Percentiles rank a stretch among this genome's conserved stretches.
Evolutionary conservation across 2,797 vertebrate species (phyloP).

Genomic region (Loriculus beryllinus): DNA sequence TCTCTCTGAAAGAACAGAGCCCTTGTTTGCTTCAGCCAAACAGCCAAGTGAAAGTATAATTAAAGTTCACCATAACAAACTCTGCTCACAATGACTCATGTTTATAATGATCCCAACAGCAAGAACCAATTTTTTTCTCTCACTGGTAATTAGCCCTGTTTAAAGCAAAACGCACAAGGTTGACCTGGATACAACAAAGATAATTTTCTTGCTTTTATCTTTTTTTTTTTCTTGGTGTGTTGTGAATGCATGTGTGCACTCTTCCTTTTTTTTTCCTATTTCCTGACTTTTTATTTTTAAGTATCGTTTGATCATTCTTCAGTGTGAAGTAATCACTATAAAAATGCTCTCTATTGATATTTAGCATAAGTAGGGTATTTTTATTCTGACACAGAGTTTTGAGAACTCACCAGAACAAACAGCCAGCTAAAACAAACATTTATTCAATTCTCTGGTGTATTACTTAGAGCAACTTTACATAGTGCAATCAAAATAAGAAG

Average conservation of each 20-base stretch:
- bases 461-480: neutral
- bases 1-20: slow-evolving; percentile 13
- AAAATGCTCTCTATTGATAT: neutral
- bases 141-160: slow-evolving; percentile 31
- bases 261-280: neutral
- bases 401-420: neutral
- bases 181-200: slow-evolving; percentile 8
- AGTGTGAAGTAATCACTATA: neutral
- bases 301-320: neutral
- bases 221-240: neutral
- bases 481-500: neutral
- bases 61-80: slow-evolving; percentile 42
- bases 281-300: neutral
- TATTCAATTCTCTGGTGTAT: neutral
- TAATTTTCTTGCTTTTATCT: slow-evolving; percentile 15
- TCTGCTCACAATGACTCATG: neutral
- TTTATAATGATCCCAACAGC: slow-evolving; percentile 26
- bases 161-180: slow-evolving; percentile 21
- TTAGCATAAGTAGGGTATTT: neutral
- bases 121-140: slow-evolving; percentile 3
- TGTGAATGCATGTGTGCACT: neutral
- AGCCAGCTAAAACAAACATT: neutral
- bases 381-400: neutral
- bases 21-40: slow-evolving; percentile 47
- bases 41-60: slow-evolving; percentile 33